These are phyloP conservation scores for Crambe crambe DNA, from an alignment of 37 sponge, comb jelly and placozoan genomes.

Conservation along the genomic window DNA sequence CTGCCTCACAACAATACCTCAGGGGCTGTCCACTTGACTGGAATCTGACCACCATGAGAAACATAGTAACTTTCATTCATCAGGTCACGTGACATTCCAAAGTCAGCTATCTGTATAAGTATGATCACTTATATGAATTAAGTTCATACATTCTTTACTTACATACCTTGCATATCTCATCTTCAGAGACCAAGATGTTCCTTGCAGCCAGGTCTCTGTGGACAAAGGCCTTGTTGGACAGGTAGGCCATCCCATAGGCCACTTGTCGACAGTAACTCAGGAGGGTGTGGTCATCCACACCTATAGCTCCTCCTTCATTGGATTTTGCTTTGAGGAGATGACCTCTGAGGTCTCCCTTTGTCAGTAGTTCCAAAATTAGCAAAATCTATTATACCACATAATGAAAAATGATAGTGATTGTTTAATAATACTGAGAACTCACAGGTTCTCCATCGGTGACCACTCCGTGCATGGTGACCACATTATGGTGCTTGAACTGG, in stretches of 20 bases:
- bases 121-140: background rate
- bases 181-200: conserved; percentile 18
- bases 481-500: conserved; percentile 14
- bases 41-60: conserved; percentile 3
- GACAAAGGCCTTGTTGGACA: conserved; percentile 14
- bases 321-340: background rate
- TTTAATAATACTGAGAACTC: background rate
- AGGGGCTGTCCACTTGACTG: conserved; percentile 10
- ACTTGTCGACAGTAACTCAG: conserved; percentile 7
- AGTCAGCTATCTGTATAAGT: conserved; percentile 11
- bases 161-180: conserved; percentile 14
- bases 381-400: conserved; percentile 9
- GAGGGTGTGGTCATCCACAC: conserved; percentile 3
- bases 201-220: conserved; percentile 28
- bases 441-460: conserved; percentile 15
- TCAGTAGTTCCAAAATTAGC: conserved; percentile 1
- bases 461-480: conserved; percentile 16
- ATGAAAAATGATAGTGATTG: background rate
- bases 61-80: conserved; percentile 8
- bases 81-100: conserved; percentile 13
- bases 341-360: conserved; percentile 3
- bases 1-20: conserved; percentile 1
- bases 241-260: conserved; percentile 18
- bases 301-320: no score
- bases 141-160: no score